Evolutionary conservation across 2,888 invertebrate species (phyloP), one percentile per base, ranked within the genome.

Genomic region (Baccha elongata): DNA sequence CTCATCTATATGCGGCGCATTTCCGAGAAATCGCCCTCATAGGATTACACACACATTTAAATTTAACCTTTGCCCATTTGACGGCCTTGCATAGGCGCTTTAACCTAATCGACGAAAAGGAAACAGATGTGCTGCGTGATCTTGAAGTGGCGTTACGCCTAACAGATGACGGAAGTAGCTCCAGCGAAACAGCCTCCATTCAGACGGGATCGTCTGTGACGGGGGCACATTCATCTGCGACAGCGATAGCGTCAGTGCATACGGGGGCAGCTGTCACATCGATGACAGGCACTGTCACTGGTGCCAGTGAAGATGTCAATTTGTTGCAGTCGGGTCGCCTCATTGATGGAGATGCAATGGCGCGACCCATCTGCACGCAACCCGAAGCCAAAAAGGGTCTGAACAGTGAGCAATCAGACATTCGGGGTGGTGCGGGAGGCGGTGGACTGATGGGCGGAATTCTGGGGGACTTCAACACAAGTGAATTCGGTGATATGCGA

Each of bases 1-100:
- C 98, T 91, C 99, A 99, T 93, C 93, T 99, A 91, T 98, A 99
- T 93, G 97, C 98, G 91, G 96, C 97, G 92, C 99, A 99, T 94
- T 98, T 98, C 93, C 94, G 96, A 92, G 97, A 98, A 93, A 95
- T 98, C 88, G 96, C 97, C 90, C 93, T 97, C 91, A 94, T 99
- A 91, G 96, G 96, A 87, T 93, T 99, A 91, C 98, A 98, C 93
- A 96, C 97, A 90, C 98, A 99, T 92, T 95, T 99, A 91, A 98
- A 99, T 93, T 95, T 97, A 92, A 96, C 99, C 88, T 98, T 98
- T 93, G 97, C 97, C 92, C 98, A 99, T 93, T 95, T 99, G 91
- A 97, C 97, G 89, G 96, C 94, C 89, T 92, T 95, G 88, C 94
- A 94, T 90, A 91, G 96, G 91, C 95, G 97, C 91, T 98, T 97